phyloP scores from a whole-genome alignment of 2,888 invertebrate species.

The Choristoneura rosaceana region DNA sequence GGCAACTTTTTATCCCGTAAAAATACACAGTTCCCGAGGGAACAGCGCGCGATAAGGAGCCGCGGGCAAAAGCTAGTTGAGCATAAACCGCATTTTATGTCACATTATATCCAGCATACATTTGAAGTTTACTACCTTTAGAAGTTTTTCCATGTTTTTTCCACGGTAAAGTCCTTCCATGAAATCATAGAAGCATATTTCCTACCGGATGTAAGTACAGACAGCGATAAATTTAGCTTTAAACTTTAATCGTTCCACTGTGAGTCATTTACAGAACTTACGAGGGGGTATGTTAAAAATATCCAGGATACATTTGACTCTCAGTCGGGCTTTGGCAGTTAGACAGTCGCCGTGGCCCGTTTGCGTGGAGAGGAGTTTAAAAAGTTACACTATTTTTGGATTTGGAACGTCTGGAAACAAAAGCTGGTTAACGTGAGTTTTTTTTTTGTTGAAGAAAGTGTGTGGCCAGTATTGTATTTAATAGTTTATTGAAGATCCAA shows the following conservation, averaged over 20 bases:
- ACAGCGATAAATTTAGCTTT: conserved; percentile 30
- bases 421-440: not conserved
- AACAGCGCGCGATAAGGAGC: no score
- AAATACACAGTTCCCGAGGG: no score
- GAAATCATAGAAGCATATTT: not conserved
- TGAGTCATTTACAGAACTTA: conserved; percentile 46
- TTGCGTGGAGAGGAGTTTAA: conserved; percentile 13
- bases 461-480: not conserved
- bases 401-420: conserved; percentile 4
- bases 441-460: not conserved
- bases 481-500: not conserved
- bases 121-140: no score
- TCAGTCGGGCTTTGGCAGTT: conserved; percentile 36
- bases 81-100: no score
- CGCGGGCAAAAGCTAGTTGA: no score
- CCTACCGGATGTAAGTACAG: conserved; percentile 22
- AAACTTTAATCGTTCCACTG: conserved; percentile 30
- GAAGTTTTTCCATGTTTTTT: no score
- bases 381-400: conserved; percentile 22
- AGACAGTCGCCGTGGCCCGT: conserved; percentile 9
- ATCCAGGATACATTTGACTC: conserved; percentile 56
- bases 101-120: no score
- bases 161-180: not conserved
- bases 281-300: conserved; percentile 79
- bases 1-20: no score